Evolutionary conservation across 2,888 invertebrate genomes (phyloP).

Genomic region (Sarcophaga carnaria): DNA sequence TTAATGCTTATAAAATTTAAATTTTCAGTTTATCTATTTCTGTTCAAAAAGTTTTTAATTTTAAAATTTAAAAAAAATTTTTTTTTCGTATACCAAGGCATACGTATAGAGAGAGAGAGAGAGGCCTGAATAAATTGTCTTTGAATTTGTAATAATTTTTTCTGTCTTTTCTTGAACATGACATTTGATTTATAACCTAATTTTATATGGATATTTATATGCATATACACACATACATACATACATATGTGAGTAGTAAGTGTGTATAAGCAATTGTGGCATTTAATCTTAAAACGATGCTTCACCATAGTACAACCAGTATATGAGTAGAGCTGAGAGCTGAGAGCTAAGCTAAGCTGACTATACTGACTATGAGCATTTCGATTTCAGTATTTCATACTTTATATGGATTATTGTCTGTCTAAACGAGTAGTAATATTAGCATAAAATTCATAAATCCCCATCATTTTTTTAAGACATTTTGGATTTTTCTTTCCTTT

Average conservation of each 20-base stretch:
- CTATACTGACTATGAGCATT: background rate
- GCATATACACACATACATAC: slow-evolving; percentile 4
- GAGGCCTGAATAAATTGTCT: slow-evolving; percentile 11
- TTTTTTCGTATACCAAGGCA: too few species aligned
- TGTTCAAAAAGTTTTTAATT: too few species aligned
- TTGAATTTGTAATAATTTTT: slow-evolving; percentile 10
- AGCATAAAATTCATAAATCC: background rate
- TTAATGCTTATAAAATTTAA: too few species aligned
- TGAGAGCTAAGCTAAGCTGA: too few species aligned
- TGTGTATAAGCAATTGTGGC: too few species aligned
- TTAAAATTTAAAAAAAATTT: too few species aligned
- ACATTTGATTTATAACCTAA: slow-evolving; percentile 37
- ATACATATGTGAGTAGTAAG: background rate
- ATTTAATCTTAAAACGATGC: too few species aligned
- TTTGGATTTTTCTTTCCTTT: too few species aligned
- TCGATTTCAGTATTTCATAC: background rate
- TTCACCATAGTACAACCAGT: too few species aligned
- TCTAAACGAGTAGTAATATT: background rate
- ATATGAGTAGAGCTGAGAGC: too few species aligned
- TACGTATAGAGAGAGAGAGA: too few species aligned
- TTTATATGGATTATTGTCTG: background rate
- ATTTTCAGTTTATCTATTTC: too few species aligned
- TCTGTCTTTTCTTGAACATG: slow-evolving; percentile 12
- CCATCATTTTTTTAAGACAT: background rate
- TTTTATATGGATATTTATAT: background rate